Evolutionary conservation across 2,797 vertebrate genomes (phyloP).

Genomic region (Etheostoma perlongum): DNA sequence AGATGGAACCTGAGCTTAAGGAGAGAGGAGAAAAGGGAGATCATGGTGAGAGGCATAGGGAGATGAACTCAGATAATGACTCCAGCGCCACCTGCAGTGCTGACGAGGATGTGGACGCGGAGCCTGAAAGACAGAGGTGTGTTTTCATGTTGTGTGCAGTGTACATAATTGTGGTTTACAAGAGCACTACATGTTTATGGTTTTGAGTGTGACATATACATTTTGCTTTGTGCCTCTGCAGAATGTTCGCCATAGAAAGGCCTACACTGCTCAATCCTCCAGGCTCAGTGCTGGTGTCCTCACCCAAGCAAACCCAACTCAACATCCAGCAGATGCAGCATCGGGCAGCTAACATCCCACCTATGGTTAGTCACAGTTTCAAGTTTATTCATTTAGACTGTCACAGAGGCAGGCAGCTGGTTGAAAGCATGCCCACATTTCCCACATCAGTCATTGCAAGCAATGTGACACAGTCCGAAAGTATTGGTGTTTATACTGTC

Average conservation of each 20-base stretch:
- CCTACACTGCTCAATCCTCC: slow-evolving; percentile 90
- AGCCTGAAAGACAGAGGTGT: slow-evolving; percentile 92
- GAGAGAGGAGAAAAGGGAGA: slow-evolving; percentile 90
- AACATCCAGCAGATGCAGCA: slow-evolving; percentile 96
- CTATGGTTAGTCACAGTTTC: slow-evolving; percentile 89
- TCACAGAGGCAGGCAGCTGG: slow-evolving; percentile 34
- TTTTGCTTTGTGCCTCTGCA: slow-evolving; percentile 62
- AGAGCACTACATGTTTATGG: not conserved
- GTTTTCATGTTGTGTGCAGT: slow-evolving; percentile 4
- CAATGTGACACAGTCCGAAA: not conserved
- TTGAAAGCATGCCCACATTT: slow-evolving; percentile 40
- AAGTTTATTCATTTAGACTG: slow-evolving; percentile 51
- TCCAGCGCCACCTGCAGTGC: slow-evolving; percentile 99
- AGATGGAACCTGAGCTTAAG: slow-evolving; percentile 92
- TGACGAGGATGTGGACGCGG: slow-evolving; percentile 96
- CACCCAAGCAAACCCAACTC: slow-evolving; percentile 90
- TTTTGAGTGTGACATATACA: slow-evolving; percentile 1
- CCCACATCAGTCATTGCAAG: slow-evolving; percentile 12
- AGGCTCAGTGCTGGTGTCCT: slow-evolving; percentile 90
- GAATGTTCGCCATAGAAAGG: slow-evolving; percentile 93
- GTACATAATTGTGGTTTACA: not conserved
- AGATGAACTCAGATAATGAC: slow-evolving; percentile 95
- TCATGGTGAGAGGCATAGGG: slow-evolving; percentile 81
- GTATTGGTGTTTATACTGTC: not conserved
- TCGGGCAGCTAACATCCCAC: slow-evolving; percentile 94